Evolutionary conservation across 2,113 vertebrate species (phyloP), one percentile per base, ranked within the genome.

Genomic region (Limanda limanda): DNA sequence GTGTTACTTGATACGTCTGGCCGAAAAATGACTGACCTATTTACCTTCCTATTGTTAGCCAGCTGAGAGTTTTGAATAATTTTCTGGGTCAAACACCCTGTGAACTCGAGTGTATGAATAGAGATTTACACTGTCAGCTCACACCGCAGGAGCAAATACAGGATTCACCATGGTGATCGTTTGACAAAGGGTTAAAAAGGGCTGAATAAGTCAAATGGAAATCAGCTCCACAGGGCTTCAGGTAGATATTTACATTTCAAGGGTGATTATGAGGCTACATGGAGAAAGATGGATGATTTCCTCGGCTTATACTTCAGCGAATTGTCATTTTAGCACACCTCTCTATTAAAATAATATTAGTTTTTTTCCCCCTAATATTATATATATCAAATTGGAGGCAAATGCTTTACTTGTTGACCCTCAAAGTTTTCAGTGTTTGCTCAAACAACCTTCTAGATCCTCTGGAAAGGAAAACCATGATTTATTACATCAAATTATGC

Each of bases 1-100:
- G 57, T 76, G 89, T 73, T 63, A 92, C 76, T 76, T 86, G 84
- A 92, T 87, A 84, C 45, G 68, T 85, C 60, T 78, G 72, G 42
- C 48, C 8, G 20, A 61, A 77, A 77, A 82, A 81, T 75, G 14
- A 62, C 72, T 74, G 84, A 83, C 75, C 79, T 80, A 83, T 88
- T 85, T 92, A 76, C 83, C 78, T 61, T 66, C 48, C 67, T 74
- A 72, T 78, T 89, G 84, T 90, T 66, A 78, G 66, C 47, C 31
- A 45, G 67, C 79, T 64, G 68, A 76, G 82, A 65, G 64, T 57
- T 8, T 40, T 78, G 73, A 75, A 57, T 77, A 69, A 65, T 81
- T 87, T 88, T 85, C 67, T 88, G 69, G 84, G 73, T 87, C 85
- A 86, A 55, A 71, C 71, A 69, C 68, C 59, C 59, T 0, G 35